Evolutionary conservation across 2,888 invertebrate species (phyloP), one percentile per base, ranked within the genome.

Genomic region (Halictus quadricinctus): DNA sequence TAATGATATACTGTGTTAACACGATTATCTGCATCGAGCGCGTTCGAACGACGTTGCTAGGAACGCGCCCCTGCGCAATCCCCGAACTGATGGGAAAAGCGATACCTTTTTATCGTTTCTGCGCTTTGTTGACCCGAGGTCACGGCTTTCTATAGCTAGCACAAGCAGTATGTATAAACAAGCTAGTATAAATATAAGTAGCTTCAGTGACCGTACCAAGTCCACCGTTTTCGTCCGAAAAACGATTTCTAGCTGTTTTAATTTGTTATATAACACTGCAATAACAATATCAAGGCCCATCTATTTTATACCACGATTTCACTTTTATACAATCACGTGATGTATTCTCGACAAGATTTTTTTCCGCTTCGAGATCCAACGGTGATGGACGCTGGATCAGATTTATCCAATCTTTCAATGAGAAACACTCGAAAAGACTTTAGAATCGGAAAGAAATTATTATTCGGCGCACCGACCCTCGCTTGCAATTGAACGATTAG

Each of bases 1-100:
- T 86, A 83, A 86, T 86, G 73, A 8, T 78, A 78, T 80, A 81
- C 58, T 29, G 29, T 50, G 60, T 77, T 87, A 25, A 69, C 60
- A n/a, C 7, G 43, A 50, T 80, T 83, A 73, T 82, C 46, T 72
- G 25, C 48, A 48, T 76, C 18, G 15, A 60, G 48, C 41, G 25
- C 15, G 43, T 36, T 36, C 15, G n/a, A 60, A 54, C 43, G 54
- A 10, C 69, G 58, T 25, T 18, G 29, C 29, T 29, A 1, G 29
- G 1, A 29, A 29, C 7, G 54, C 54, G 6, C 18, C 7, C 54
- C 18, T 15, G 66, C 36, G 7, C 66, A 18, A 3, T 25, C 29
- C 60, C 25, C 60, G 25, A 25, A 60, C 25, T 13, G 25, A n/a
- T 60, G 25, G 60, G 5, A n/a, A 25, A 5, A 64, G 15, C 29